A percentile compares a stretch with the other conserved stretches of the same genome.
These are phyloP conservation scores for Leiothrix lutea DNA, from an alignment of 2,113 vertebrate species.

Conservation along the genomic window DNA sequence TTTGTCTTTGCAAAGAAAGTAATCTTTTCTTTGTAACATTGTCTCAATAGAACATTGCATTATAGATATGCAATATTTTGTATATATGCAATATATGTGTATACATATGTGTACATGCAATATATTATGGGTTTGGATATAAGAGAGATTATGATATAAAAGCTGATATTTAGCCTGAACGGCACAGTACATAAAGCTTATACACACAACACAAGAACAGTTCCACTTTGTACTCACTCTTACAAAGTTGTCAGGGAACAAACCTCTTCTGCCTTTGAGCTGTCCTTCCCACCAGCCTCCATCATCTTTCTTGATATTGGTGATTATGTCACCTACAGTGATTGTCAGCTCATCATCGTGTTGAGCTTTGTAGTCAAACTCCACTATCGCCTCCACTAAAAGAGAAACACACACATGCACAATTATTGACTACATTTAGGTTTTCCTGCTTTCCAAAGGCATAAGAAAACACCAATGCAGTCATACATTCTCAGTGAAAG, in stretches of 20 bases:
- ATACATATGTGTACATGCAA: neutral
- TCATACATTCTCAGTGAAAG: neutral
- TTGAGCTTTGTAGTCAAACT: slow-evolving; percentile 98
- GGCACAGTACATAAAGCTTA: neutral
- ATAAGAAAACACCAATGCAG: neutral
- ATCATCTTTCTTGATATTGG: slow-evolving; percentile 94
- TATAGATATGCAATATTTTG: neutral
- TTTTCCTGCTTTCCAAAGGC: neutral
- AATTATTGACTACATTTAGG: neutral
- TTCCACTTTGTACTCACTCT: slow-evolving; percentile 90
- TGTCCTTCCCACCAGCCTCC: slow-evolving; percentile 99
- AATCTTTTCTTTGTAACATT: neutral
- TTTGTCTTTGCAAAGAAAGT: neutral
- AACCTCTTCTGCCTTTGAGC: slow-evolving; percentile 93
- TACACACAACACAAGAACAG: slow-evolving; percentile 65
- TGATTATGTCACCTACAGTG: slow-evolving; percentile 93
- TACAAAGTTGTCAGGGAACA: slow-evolving; percentile 99
- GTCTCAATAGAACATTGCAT: neutral
- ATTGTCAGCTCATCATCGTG: slow-evolving; percentile 99
- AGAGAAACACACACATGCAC: neutral
- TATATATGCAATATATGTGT: neutral
- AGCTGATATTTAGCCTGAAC: neutral
- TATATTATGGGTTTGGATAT: neutral
- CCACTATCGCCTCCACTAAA: slow-evolving; percentile 95
- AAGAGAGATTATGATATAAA: neutral